Percentiles rank a stretch among this genome's conserved stretches.
Conservation (phyloP, 2,888 invertebrate species). For the Perizoma affinitatum region DNA sequence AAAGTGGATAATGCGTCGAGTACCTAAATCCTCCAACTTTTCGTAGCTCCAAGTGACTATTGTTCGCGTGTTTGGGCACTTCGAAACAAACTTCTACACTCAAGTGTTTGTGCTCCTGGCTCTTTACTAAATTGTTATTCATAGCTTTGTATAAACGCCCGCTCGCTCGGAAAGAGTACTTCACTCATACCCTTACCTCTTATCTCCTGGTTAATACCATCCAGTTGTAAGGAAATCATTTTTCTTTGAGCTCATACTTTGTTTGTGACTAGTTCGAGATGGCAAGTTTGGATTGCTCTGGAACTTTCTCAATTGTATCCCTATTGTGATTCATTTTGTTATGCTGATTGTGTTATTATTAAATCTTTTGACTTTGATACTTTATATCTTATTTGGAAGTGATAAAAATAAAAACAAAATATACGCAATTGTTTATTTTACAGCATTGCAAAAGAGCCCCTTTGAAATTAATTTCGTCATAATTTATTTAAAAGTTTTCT, state of each 20-base stretch:
- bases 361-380: neutral
- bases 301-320: slow-evolving; percentile 22
- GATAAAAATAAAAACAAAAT: no score
- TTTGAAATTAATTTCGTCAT: slow-evolving; percentile 44
- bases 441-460: slow-evolving; percentile 15
- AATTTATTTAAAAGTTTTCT: slow-evolving; percentile 51
- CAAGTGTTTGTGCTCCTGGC: slow-evolving; percentile 79
- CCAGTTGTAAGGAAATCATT: slow-evolving; percentile 67
- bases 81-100: slow-evolving; percentile 78
- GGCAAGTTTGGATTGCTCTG: slow-evolving; percentile 42
- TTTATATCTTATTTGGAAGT: neutral
- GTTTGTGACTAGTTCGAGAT: slow-evolving; percentile 56
- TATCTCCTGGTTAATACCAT: slow-evolving; percentile 69
- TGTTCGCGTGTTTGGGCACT: slow-evolving; percentile 80
- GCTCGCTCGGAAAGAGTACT: slow-evolving; percentile 74
- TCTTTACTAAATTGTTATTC: slow-evolving; percentile 83
- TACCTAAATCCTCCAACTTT: slow-evolving; percentile 33
- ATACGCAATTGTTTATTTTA: slow-evolving; percentile 6
- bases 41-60: slow-evolving; percentile 70
- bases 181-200: slow-evolving; percentile 61
- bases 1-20: slow-evolving; percentile 8
- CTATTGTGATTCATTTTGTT: slow-evolving; percentile 14
- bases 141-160: slow-evolving; percentile 79
- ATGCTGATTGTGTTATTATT: slow-evolving; percentile 3
- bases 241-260: slow-evolving; percentile 55